Base-by-base conservation (phyloP, 2,797 vertebrate species). In the Sebastes minor region DNA sequence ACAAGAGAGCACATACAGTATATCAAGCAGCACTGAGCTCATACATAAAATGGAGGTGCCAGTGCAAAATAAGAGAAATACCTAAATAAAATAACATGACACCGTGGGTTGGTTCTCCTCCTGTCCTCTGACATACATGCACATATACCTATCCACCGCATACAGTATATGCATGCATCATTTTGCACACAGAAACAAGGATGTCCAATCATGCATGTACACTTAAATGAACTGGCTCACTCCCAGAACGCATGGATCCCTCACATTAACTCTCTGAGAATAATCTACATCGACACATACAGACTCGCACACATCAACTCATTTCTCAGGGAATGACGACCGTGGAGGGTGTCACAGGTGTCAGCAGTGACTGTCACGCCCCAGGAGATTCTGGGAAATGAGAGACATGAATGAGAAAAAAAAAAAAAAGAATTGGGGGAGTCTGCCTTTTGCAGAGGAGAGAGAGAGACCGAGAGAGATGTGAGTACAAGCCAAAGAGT, bases 351-450 rank as follows among this genome's bases (percentile, higher is more conserved):
- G 90, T 89, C 90, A 89, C 65, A 87, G 84, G 88, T 90, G 86
- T 91, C 88, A 90, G 81, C 72, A 81, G 61, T 81, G 85, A 88
- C 81, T 90, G 88, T 92, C 85, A 90, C 42, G 35, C 84, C 85
- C 66, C 62, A 64, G 68, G 80, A 81, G 74, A 75, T 83, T 83
- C 76, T 84, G 83, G 80, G 78, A 87, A 88, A 78, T 3, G 72
- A 81, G 70, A 38, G 52, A 64, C 11, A 90, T 74, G 56, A 82
- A 80, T 35, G 30, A 53, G 68, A 49, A 49, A 49, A 20, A 49
- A 46, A 42, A 30, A 46, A 49, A 46, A 49, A 80, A 52, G 69
- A 68, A 64, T 25, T 7, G 9, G 2, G 25, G 33, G 62, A 77
- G 64, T 53, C 65, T 82, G 66, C 59, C n/a, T 80, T 85, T 72